Percentiles rank a stretch among this genome's conserved stretches.
These are phyloP conservation scores for Brachylomia viminalis DNA, from an alignment of 2,888 invertebrate species.

Conservation along the genomic window DNA sequence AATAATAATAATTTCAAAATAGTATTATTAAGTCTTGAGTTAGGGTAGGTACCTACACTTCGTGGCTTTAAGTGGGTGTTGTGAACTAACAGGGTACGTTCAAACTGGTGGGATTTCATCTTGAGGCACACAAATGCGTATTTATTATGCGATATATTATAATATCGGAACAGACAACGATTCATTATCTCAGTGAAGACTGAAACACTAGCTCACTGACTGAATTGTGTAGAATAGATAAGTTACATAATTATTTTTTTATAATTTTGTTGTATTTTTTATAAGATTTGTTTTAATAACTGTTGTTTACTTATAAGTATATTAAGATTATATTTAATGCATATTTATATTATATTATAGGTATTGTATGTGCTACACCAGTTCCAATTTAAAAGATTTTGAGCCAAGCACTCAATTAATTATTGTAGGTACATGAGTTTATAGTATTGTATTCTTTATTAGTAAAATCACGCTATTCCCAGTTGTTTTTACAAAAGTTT, in stretches of 20 bases:
- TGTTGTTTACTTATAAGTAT: not conserved
- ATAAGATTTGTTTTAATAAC: not conserved
- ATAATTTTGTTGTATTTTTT: not conserved
- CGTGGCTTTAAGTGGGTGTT: too few species aligned
- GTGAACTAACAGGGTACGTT: not conserved
- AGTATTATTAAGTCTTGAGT: not conserved
- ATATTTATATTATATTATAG: not conserved
- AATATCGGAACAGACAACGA: not conserved
- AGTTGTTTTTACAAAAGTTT: not conserved
- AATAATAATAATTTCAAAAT: not conserved
- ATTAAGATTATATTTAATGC: not conserved
- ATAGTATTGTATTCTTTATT: not conserved
- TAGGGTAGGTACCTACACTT: not conserved
- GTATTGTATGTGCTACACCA: not conserved
- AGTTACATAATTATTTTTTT: not conserved
- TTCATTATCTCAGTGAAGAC: not conserved
- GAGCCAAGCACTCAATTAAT: not conserved
- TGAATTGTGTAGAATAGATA: not conserved
- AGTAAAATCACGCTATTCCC: too few species aligned
- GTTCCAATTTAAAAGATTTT: too few species aligned
- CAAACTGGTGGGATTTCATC: too few species aligned
- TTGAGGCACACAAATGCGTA: not conserved
- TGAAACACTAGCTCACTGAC: not conserved
- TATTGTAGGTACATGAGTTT: not conserved
- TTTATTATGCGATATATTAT: not conserved